phyloP scores from a whole-genome alignment of 2,113 vertebrate species.

The Datnioides undecimradiatus region DNA sequence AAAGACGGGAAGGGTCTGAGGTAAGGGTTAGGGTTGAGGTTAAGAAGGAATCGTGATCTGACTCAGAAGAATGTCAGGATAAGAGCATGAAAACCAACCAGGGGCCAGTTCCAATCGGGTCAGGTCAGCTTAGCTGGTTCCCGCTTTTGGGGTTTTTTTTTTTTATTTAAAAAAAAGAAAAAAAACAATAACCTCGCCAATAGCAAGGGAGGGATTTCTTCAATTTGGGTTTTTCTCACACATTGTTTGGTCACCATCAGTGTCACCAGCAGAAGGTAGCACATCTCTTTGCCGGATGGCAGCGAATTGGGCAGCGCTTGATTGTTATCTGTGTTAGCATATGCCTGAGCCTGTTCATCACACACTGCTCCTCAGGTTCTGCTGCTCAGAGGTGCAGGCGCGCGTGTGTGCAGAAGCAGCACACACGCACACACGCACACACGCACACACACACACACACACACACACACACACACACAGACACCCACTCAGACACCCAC shows the following conservation, averaged over 20 bases:
- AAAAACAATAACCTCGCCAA: background rate
- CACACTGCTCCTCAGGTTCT: constrained; percentile 53
- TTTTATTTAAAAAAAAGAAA: too few species aligned
- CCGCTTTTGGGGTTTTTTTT: too few species aligned
- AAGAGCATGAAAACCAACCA: background rate
- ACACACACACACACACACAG: background rate
- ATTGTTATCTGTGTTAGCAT: constrained; percentile 69
- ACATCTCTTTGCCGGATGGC: background rate
- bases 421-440: background rate
- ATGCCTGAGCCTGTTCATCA: constrained; percentile 60
- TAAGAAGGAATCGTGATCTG: too few species aligned
- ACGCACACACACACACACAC: background rate
- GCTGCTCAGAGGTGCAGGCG: constrained; percentile 26
- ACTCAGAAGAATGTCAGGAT: background rate
- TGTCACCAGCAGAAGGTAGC: constrained; percentile 32
- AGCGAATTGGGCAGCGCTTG: constrained; percentile 49
- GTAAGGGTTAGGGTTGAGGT: too few species aligned
- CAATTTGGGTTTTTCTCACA: background rate
- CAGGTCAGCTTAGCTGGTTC: background rate
- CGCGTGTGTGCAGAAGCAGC: background rate
- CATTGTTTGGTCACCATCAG: background rate
- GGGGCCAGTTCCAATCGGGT: background rate
- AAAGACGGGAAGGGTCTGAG: too few species aligned
- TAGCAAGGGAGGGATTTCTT: background rate
- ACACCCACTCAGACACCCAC: background rate